Percentiles rank a stretch among this genome's conserved stretches.
Conservation (phyloP, 2,797 vertebrate species). For the Myotis daubentonii region DNA sequence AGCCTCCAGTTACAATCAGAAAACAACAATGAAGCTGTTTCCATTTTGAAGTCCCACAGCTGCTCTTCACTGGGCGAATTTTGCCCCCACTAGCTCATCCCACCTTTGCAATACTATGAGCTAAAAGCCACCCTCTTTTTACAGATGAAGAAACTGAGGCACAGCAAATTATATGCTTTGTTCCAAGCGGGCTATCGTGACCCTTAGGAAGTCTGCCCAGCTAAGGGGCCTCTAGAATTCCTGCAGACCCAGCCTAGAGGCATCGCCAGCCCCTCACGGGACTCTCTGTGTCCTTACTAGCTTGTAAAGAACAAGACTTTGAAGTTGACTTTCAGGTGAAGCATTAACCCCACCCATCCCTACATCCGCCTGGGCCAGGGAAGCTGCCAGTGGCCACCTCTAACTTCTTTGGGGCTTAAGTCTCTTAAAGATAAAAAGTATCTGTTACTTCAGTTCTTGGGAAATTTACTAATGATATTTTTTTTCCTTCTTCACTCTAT, state of each 20-base stretch:
- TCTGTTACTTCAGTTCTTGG: background rate
- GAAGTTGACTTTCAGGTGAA: background rate
- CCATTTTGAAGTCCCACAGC: background rate
- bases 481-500: constrained; percentile 16
- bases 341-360: rapidly evolving
- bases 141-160: background rate
- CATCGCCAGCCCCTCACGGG: background rate
- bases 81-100: too few species aligned
- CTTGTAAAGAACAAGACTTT: background rate
- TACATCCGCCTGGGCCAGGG: background rate
- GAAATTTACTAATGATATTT: background rate
- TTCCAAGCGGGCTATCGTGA: background rate
- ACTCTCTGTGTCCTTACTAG: background rate
- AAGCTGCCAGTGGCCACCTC: background rate
- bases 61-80: rapidly evolving
- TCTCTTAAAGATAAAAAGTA: constrained; percentile 12
- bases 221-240: background rate
- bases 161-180: background rate
- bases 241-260: background rate
- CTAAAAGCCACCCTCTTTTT: background rate
- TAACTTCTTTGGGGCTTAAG: background rate
- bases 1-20: background rate
- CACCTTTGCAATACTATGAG: background rate
- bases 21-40: rapidly evolving
- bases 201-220: background rate